Evolutionary conservation across 2,113 vertebrate genomes (phyloP).

Genomic region (Datnioides undecimradiatus): DNA sequence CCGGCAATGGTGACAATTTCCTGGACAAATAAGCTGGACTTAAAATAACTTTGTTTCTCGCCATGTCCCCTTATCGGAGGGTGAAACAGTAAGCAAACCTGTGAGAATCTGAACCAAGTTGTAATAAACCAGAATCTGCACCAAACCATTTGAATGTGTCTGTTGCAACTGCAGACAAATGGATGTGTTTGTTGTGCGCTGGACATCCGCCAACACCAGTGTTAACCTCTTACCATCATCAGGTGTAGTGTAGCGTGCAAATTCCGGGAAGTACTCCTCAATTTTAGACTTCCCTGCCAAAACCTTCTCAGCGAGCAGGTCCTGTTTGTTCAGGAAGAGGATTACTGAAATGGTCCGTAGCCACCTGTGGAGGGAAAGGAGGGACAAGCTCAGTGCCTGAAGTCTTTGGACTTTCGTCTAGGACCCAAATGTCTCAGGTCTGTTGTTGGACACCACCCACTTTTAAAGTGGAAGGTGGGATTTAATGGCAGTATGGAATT

Average conservation of each 20-base stretch:
- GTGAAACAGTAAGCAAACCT: too few relatives aligned
- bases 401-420: background rate
- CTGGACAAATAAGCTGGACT: background rate
- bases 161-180: background rate
- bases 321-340: conserved; percentile 99
- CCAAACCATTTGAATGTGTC: background rate
- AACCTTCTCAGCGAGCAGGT: conserved; percentile 98
- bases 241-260: conserved; percentile 98
- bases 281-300: conserved; percentile 98
- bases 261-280: conserved; percentile 99
- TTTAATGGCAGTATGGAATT: too few relatives aligned
- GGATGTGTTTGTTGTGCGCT: background rate
- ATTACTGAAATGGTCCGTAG: conserved; percentile 99
- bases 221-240: conserved; percentile 90
- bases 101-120: too few relatives aligned
- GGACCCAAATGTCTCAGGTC: background rate
- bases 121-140: background rate
- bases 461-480: background rate
- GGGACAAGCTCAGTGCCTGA: conserved; percentile 23
- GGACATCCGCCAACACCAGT: background rate
- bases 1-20: background rate
- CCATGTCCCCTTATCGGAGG: too few relatives aligned
- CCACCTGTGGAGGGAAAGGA: conserved; percentile 86
- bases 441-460: background rate
- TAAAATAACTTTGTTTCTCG: too few relatives aligned